Percentiles rank a stretch among this genome's conserved stretches.
phyloP scores from a whole-genome alignment of 1,140 invertebrate species.

The Listronotus bonariensis region DNA sequence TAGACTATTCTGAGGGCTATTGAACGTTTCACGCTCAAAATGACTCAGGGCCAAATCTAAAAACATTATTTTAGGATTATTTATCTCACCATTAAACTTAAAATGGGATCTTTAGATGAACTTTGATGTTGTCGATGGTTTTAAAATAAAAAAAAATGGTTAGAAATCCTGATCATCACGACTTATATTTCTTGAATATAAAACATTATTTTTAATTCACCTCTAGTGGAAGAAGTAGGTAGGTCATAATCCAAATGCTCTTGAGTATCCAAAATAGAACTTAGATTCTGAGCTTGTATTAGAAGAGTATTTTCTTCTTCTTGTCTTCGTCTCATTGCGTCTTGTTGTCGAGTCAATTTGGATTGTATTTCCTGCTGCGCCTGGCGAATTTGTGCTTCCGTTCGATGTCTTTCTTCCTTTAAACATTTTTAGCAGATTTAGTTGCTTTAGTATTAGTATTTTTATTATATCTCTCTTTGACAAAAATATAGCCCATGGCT shows the following conservation, averaged over 20 bases:
- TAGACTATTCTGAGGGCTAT: background rate
- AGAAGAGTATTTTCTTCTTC: constrained; percentile 11
- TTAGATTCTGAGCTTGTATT: constrained; percentile 15
- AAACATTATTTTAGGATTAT: background rate
- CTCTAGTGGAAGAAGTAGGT: constrained; percentile 19
- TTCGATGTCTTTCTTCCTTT: constrained; percentile 18
- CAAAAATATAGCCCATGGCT: no score
- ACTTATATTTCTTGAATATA: no score
- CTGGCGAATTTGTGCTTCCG: constrained; percentile 16
- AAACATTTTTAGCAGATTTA: background rate
- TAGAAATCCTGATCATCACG: no score
- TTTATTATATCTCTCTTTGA: no score
- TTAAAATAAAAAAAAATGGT: no score
- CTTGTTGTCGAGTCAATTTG: constrained; percentile 18
- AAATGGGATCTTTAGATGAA: no score
- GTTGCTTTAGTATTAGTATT: background rate
- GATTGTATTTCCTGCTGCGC: constrained; percentile 14
- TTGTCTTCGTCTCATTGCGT: constrained; percentile 5
- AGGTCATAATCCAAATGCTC: constrained; percentile 6
- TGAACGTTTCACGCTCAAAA: background rate
- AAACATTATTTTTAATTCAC: background rate
- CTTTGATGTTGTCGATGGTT: no score
- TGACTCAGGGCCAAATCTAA: background rate
- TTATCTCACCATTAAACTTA: background rate
- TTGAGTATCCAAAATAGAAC: constrained; percentile 11